phyloP scores from a whole-genome alignment of 2,113 vertebrate genomes.

The Raja brachyura region DNA sequence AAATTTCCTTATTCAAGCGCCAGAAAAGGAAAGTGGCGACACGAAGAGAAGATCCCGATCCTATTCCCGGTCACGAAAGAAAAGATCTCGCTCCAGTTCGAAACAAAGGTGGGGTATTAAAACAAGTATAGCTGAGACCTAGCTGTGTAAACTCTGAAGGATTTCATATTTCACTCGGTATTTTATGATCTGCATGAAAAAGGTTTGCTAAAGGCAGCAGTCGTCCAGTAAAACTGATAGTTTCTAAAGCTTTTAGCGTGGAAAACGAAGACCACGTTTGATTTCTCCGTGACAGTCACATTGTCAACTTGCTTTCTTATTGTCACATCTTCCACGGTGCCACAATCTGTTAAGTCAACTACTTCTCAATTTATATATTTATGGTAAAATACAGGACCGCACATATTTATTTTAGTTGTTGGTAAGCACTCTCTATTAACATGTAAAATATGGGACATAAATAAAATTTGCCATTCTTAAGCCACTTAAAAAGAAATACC shows the following conservation, averaged over 20 bases:
- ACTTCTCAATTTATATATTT: not conserved
- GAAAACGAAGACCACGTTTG: not conserved
- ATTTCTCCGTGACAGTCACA: not conserved
- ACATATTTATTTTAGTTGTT: not conserved
- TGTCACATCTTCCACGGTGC: not conserved
- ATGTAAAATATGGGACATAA: not conserved
- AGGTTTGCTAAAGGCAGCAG: not conserved
- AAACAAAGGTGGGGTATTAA: slow-evolving; percentile 68
- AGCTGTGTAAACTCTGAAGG: not conserved
- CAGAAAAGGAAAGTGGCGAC: slow-evolving; percentile 63
- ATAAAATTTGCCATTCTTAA: not conserved
- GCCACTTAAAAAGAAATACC: no score
- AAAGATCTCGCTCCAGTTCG: slow-evolving; percentile 80
- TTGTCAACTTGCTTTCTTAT: not conserved
- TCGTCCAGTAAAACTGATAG: not conserved
- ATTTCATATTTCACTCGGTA: not conserved
- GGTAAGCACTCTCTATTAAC: not conserved
- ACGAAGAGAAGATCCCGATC: slow-evolving; percentile 68
- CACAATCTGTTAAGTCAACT: not conserved
- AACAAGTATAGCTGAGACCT: not conserved
- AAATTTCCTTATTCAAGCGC: slow-evolving; percentile 49
- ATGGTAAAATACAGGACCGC: not conserved
- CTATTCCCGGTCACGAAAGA: slow-evolving; percentile 68
- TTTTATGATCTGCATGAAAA: not conserved
- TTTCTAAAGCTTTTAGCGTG: not conserved